Evolutionary conservation across 2,797 vertebrate species (phyloP).

Genomic region (Pantherophis alleghaniensis): DNA sequence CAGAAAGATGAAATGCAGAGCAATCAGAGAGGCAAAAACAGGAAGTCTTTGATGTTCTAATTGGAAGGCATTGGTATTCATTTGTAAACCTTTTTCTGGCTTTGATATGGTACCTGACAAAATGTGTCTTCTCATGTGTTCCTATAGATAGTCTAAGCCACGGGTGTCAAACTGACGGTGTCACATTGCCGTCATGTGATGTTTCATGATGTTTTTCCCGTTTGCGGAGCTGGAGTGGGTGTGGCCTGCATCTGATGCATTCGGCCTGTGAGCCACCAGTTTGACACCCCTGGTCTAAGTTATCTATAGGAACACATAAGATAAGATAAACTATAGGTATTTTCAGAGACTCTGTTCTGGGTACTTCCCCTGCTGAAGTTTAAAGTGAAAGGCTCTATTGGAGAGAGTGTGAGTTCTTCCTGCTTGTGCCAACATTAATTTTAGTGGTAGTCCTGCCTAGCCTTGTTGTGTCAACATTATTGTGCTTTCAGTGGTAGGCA

Average conservation of each 20-base stretch:
- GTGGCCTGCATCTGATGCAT: no score
- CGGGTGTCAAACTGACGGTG: no score
- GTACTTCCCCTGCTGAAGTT: neutral
- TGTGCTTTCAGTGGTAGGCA: neutral
- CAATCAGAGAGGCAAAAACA: neutral
- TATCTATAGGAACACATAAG: neutral
- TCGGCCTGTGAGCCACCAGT: no score
- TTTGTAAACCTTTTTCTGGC: neutral
- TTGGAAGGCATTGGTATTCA: neutral
- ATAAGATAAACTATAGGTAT: neutral
- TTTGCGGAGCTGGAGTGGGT: no score
- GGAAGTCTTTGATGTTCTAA: neutral
- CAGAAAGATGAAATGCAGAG: neutral
- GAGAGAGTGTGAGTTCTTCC: neutral
- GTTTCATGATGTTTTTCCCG: no score
- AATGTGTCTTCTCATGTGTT: neutral
- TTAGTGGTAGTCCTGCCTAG: neutral
- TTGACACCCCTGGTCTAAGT: neutral
- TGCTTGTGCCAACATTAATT: neutral
- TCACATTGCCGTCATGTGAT: no score
- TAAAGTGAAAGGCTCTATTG: neutral
- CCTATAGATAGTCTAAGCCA: neutral
- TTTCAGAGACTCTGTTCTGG: neutral
- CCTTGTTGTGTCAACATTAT: neutral
- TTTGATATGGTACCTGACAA: neutral